Evolutionary conservation across 2,113 vertebrate species (phyloP).

Genomic region (Mustela lutreola): DNA sequence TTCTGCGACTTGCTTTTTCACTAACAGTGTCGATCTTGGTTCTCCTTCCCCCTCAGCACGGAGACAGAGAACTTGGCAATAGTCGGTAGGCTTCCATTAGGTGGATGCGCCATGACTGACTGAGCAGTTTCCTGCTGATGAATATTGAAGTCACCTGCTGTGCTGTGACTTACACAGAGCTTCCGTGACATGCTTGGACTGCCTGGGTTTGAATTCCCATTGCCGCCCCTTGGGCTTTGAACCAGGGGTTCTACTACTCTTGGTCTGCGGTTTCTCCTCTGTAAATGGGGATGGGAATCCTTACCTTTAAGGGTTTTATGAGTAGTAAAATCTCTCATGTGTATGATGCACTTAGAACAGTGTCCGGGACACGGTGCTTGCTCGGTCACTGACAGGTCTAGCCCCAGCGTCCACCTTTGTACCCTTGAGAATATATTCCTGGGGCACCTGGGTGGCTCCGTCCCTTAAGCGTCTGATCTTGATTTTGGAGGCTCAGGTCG

Average conservation of each 20-base stretch:
- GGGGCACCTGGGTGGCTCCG: background rate
- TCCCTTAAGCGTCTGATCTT: background rate
- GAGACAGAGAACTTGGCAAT: background rate
- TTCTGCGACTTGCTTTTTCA: background rate
- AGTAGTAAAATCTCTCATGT: no score
- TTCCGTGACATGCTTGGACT: background rate
- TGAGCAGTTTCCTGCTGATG: background rate
- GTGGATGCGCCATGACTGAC: rapidly evolving
- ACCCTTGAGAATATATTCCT: background rate
- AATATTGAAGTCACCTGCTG: background rate
- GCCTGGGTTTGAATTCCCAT: background rate
- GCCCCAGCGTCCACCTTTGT: background rate
- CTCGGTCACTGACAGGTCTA: rapidly evolving
- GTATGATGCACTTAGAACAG: rapidly evolving
- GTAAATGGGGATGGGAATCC: no score
- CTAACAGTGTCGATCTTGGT: background rate
- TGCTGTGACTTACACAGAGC: background rate
- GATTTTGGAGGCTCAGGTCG: background rate
- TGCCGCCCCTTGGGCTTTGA: background rate
- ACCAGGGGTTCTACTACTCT: background rate
- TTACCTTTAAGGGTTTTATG: no score
- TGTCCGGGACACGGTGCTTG: background rate
- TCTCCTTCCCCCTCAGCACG: background rate
- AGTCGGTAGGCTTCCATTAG: rapidly evolving
- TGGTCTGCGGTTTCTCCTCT: background rate